A percentile compares a stretch with the other conserved stretches of the same genome.
Evolutionary conservation across 2,113 vertebrate genomes (phyloP).

Genomic region (Lophotis ruficrista): DNA sequence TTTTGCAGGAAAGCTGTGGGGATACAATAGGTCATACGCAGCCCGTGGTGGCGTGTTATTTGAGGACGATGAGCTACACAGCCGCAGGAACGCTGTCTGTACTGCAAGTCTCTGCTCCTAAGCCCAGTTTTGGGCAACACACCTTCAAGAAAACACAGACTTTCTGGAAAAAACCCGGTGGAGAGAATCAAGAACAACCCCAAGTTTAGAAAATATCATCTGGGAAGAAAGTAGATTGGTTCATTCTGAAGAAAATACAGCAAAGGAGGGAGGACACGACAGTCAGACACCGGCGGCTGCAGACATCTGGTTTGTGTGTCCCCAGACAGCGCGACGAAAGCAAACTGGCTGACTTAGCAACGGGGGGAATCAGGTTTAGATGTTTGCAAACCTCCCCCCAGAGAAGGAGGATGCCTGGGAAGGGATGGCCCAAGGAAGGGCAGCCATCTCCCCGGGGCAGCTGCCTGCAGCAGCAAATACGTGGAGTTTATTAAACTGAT

Average conservation of each 20-base stretch:
- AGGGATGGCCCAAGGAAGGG: background rate
- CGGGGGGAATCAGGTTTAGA: background rate
- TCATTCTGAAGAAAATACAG: background rate
- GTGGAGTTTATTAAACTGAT: background rate
- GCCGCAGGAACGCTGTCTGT: background rate
- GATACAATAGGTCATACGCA: background rate
- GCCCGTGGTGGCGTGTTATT: background rate
- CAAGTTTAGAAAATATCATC: background rate
- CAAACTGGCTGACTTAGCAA: background rate
- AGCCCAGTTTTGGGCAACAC: background rate
- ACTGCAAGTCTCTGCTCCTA: background rate
- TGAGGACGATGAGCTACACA: background rate
- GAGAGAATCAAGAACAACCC: background rate
- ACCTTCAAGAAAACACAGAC: background rate
- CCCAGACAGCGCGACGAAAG: background rate
- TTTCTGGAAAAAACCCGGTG: fast-evolving
- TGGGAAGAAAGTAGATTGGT: background rate
- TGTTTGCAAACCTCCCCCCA: background rate
- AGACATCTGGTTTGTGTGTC: background rate
- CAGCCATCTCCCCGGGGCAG: fast-evolving
- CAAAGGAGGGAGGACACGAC: background rate
- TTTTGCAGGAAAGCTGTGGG: background rate
- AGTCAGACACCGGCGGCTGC: background rate
- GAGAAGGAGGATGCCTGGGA: background rate
- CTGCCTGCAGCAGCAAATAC: background rate